Conservation (phyloP, 2,888 invertebrate genomes). For the Rhorus exstirpatorius region DNA sequence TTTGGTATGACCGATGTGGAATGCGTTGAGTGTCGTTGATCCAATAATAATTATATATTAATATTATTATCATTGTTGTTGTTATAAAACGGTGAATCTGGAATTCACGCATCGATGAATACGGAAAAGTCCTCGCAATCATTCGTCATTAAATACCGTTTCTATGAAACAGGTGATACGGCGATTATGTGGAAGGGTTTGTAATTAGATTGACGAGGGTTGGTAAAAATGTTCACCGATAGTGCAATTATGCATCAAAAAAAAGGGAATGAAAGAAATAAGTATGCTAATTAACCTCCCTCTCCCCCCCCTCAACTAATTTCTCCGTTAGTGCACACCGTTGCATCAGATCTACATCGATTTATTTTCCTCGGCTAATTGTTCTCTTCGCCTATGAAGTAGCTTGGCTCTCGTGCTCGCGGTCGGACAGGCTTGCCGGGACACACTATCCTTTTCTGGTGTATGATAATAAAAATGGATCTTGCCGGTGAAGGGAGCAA, state of each 20-base stretch:
- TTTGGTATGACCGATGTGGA: constrained; percentile 46
- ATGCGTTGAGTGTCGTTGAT: constrained; percentile 57
- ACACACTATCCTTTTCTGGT: too few species aligned
- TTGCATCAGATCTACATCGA: too few species aligned
- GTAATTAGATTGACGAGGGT: constrained; percentile 3
- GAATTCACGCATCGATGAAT: constrained; percentile 46
- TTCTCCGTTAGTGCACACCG: too few species aligned
- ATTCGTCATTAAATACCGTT: constrained; percentile 35
- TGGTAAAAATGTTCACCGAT: background rate
- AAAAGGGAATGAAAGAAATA: too few species aligned
- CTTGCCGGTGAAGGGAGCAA: background rate
- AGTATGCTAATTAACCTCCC: too few species aligned
- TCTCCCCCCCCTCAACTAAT: too few species aligned
- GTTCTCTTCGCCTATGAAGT: too few species aligned
- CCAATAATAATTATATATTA: constrained; percentile 35
- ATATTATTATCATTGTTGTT: constrained; percentile 23
- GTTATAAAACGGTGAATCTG: constrained; percentile 38
- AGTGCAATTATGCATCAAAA: constrained; percentile 1
- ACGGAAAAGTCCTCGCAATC: constrained; percentile 25
- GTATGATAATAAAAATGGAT: background rate
- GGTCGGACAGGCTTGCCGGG: too few species aligned
- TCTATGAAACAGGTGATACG: constrained; percentile 1
- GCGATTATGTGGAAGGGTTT: background rate
- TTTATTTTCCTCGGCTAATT: too few species aligned
- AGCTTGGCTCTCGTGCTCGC: too few species aligned